A percentile compares a stretch with the other conserved stretches of the same genome.
phyloP scores from a whole-genome alignment of 2,888 invertebrate species.

The Tenthredo distinguenda region DNA sequence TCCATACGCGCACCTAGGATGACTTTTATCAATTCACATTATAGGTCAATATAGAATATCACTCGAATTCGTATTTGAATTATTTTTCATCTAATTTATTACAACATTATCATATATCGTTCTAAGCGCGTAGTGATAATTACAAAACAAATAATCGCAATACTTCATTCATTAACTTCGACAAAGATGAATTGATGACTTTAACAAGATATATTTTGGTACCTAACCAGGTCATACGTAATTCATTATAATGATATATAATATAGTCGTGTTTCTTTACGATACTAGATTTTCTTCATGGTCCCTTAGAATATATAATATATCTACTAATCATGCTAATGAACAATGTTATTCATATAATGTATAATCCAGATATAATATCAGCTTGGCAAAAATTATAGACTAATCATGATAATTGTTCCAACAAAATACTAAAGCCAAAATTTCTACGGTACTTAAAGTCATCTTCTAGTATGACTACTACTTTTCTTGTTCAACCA shows the following conservation, averaged over 20 bases:
- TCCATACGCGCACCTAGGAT: conserved; percentile 39
- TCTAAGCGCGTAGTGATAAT: not conserved
- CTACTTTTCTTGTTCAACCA: not conserved
- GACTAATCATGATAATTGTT: not conserved
- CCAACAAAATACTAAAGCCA: not conserved
- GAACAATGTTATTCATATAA: not conserved
- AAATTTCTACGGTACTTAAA: not conserved
- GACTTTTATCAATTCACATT: not conserved
- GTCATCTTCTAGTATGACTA: not conserved
- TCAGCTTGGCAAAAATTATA: not conserved
- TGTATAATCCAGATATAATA: not conserved
- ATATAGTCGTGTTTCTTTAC: not conserved
- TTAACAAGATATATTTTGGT: not conserved
- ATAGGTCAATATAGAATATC: not conserved
- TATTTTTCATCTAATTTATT: not conserved
- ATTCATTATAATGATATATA: not conserved
- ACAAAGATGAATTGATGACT: not conserved
- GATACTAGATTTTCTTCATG: not conserved
- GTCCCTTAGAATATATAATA: conserved; percentile 16
- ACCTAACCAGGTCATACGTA: not conserved
- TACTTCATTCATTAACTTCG: not conserved
- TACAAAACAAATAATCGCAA: not conserved
- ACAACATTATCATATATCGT: not conserved
- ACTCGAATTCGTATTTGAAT: not conserved
- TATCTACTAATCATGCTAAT: not conserved